Evolutionary conservation across 2,888 invertebrate species (phyloP), one percentile per base, ranked within the genome.

Genomic region (Rhopalosiphum nymphaeae): DNA sequence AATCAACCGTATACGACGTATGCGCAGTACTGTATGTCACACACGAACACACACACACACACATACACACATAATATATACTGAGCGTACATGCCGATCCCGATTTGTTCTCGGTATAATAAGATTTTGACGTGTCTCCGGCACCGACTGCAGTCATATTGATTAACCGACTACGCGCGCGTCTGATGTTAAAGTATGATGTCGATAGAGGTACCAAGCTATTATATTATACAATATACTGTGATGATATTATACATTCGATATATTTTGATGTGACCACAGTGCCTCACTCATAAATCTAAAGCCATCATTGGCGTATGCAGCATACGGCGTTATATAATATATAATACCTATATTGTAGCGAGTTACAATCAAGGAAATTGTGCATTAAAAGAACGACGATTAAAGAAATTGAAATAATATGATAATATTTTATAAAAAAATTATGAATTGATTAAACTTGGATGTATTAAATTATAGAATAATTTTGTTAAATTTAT

Each of bases 1-100:
- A 86, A 91, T 91, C 86, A 91, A 57, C 91, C 78, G 25, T 91
- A 36, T 46, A 44, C 26, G 13, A 57, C 42, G 42, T 26, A 56
- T 25, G 26, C 1, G 7, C 9, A 29, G 49, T 4, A 42, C 67
- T 67, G 16, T n/a, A 5, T 78, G 21, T 36, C 36, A 36, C 13
- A 67, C n/a, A 67, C 67, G 13, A 4, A 67, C n/a, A 67, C 26
- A 29, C 56, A 26, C 89, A 21, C 44, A n/a, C 13, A 16, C 16
- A 46, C 0, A 53, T 42, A 26, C 89, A 21, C 44, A n/a, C 13
- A 16, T 10, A 46, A 0, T 13, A 16, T 53, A 53, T 53, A 53
- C 53, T 3, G 3, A 3, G 10, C 21, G 13, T 3, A 16, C 57
- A 29, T 10, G 11, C 11, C 21, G 29, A 16, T 78, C 61, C 4